Base-by-base conservation (phyloP, 2,113 vertebrate species). In the Leptobrachium ailaonicum region DNA sequence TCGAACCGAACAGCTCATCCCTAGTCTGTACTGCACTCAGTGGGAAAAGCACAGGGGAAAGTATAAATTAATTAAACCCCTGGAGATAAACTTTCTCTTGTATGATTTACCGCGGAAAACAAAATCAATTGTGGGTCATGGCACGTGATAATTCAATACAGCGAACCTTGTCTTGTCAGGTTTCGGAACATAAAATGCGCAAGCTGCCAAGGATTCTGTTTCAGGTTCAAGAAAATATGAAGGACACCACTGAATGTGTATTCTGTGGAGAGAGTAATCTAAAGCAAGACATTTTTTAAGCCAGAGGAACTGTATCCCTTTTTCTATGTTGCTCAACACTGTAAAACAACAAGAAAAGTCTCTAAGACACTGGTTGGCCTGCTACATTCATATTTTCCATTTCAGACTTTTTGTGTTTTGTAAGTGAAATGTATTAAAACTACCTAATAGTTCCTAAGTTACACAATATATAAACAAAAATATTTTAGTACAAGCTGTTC, bases 101-200 rank as follows among this genome's bases (percentile, higher is more conserved):
- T 77, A 71, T 47, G 76, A 77, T 77, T 71, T 45, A 41, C 54
- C 42, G 32, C 41, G 41, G 67, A 69, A 77, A 69, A 69, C 41
- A 70, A 77, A 77, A 77, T 77, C 76, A 70, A 70, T 77, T 62
- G 67, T 47, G 20, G 76, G 76, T 77, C 75, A 58, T 69, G 75
- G 50, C 75, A 77, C 60, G 68, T 67, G 45, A 70, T 77, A 77
- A 70, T 77, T 77, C 75, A 77, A 77, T 58, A 69, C 50, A 11
- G 54, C 58, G 75, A 77, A 77, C 75, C 41, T 68, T 69, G 73
- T 76, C 74, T 41, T 76, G 66, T 50, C 41, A 77, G 53, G 63
- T 20, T 77, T 47, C 64, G 41, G 12, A 44, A 68, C 32, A 32
- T 54, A 47, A 69, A 77, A 77, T 69, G 32, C 58, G 47, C 40